Conservation (phyloP, 2,113 vertebrate genomes). For the Stegastes partitus region DNA sequence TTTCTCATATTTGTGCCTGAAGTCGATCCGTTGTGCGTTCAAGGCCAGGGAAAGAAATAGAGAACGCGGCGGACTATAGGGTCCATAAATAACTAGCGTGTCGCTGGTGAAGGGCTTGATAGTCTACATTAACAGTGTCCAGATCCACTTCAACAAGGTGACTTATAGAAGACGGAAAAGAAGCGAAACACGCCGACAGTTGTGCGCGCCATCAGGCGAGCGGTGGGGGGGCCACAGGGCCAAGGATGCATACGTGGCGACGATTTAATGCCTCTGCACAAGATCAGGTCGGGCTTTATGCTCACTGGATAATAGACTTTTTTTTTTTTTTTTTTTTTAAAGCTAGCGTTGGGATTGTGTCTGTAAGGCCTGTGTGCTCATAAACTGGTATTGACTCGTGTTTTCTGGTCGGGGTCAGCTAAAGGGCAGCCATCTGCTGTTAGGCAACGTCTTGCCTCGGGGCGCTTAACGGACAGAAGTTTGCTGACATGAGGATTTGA, state of each 20-base stretch:
- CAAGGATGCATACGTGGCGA: constrained; percentile 14
- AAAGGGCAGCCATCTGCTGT: background rate
- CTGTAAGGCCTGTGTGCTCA: constrained; percentile 4
- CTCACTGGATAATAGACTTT: constrained; percentile 10
- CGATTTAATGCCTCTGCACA: background rate
- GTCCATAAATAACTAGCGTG: constrained; percentile 41
- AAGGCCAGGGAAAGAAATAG: constrained; percentile 23
- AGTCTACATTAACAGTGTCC: constrained; percentile 12
- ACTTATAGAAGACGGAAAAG: too few species aligned
- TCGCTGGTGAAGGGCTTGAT: constrained; percentile 23
- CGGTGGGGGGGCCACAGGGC: constrained; percentile 12
- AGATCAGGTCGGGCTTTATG: constrained; percentile 8
- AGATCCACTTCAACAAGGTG: too few species aligned
- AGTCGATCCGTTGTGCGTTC: constrained; percentile 24
- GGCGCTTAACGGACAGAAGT: background rate
- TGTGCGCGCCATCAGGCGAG: too few species aligned
- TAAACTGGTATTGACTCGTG: background rate
- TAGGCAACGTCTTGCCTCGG: background rate
- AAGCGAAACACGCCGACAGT: too few species aligned
- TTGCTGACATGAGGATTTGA: background rate
- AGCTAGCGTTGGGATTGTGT: constrained; percentile 15
- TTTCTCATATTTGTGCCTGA: constrained; percentile 7
- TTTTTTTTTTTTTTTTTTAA: too few species aligned
- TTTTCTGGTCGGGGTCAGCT: constrained; percentile 18
- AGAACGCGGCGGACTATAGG: constrained; percentile 1